phyloP scores from a whole-genome alignment of 1,140 invertebrate species.

The Caenorhabditis inopinata region DNA sequence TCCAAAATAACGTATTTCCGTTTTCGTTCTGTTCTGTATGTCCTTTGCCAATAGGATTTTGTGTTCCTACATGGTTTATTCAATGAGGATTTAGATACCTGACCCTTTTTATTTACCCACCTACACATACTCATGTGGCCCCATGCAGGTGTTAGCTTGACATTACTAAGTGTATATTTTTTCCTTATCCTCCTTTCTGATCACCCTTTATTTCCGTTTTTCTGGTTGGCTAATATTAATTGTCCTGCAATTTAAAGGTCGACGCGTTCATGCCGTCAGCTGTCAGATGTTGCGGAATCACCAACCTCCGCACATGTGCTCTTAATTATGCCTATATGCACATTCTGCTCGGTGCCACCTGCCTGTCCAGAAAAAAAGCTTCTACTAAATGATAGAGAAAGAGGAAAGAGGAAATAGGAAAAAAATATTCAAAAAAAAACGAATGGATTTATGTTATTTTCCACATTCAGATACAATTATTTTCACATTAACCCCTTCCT shows the following conservation, averaged over 20 bases:
- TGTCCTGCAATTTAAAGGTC: background rate
- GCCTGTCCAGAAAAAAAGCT: background rate
- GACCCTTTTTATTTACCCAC: slow-evolving; percentile 26
- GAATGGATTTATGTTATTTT: too few species aligned
- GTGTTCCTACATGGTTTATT: background rate
- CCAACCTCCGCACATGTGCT: background rate
- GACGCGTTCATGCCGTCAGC: slow-evolving; percentile 14
- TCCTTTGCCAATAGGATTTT: background rate
- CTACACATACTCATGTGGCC: background rate
- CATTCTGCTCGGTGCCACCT: background rate
- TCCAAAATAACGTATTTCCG: too few species aligned
- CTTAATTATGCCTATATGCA: slow-evolving; percentile 25
- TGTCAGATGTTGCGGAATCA: slow-evolving; percentile 14
- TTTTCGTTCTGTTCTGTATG: background rate
- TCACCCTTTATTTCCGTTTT: background rate
- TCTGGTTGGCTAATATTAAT: background rate
- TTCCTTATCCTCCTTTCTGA: background rate
- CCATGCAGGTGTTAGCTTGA: background rate
- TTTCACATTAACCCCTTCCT: background rate
- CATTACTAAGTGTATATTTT: background rate
- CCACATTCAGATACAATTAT: too few species aligned
- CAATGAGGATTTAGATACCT: slow-evolving; percentile 17
- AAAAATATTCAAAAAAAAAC: too few species aligned
- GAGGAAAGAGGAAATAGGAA: too few species aligned
- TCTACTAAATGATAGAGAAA: too few species aligned